Conservation (phyloP, 2,797 vertebrate genomes). For the Odontamblyopus rebecca region DNA sequence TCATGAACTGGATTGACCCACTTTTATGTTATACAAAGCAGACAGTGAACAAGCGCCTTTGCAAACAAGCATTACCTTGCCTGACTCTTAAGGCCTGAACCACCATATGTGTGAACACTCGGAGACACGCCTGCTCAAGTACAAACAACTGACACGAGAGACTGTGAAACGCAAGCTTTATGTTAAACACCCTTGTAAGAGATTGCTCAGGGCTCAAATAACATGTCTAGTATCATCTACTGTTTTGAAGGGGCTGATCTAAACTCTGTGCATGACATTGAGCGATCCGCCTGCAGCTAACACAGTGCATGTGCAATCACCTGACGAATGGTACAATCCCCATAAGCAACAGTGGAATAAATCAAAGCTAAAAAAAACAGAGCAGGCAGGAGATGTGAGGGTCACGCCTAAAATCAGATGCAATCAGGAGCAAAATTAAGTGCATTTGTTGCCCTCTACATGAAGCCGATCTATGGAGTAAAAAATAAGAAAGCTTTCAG, state of each 20-base stretch:
- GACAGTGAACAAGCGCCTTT: not conserved
- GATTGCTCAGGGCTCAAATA: conserved; percentile 8
- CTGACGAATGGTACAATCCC: conserved; percentile 42
- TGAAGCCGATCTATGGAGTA: conserved; percentile 27
- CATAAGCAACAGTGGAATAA: conserved; percentile 34
- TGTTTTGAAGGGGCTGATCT: conserved; percentile 23
- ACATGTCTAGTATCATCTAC: conserved; percentile 23
- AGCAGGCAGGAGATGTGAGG: conserved; percentile 1
- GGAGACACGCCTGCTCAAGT: not conserved
- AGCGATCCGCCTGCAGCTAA: conserved; percentile 29
- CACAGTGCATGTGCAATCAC: conserved; percentile 37
- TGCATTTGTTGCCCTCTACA: conserved; percentile 48
- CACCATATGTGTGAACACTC: conserved; percentile 8
- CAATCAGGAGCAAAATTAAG: conserved; percentile 66
- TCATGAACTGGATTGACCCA: not conserved
- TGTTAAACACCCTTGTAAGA: conserved; percentile 8
- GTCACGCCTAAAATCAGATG: conserved; percentile 29
- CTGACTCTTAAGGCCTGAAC: not conserved
- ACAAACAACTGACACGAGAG: conserved; percentile 7
- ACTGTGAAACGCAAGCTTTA: conserved; percentile 7
- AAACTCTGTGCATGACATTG: conserved; percentile 35
- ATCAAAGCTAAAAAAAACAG: conserved; percentile 15
- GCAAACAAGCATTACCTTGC: not conserved
- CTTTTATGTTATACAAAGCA: not conserved
- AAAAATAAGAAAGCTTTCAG: too few species aligned